Conservation (phyloP, 2,888 invertebrate genomes). For the Tenthredo distinguenda region DNA sequence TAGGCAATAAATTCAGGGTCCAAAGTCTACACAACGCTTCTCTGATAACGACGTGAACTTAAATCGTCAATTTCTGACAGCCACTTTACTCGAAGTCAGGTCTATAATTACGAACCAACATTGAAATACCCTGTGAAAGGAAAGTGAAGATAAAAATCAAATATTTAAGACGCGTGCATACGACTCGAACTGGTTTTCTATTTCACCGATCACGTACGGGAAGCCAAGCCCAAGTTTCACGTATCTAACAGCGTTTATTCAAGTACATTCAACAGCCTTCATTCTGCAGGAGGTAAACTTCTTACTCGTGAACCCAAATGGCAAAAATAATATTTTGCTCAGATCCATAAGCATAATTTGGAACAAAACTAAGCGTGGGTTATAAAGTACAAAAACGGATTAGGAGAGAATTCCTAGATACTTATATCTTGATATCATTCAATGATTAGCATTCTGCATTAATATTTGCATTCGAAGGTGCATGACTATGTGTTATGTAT, state of each 20-base stretch:
- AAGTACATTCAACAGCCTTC: not conserved
- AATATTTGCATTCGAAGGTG: not conserved
- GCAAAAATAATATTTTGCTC: not conserved
- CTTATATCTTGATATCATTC: not conserved
- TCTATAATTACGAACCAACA: not conserved
- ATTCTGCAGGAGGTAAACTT: not conserved
- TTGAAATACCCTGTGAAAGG: not conserved
- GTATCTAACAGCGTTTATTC: not conserved
- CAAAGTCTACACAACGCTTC: not conserved
- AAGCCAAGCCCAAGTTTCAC: constrained; percentile 2
- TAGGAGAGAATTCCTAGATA: not conserved
- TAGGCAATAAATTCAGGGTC: not conserved
- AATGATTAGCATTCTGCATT: not conserved
- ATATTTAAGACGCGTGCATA: constrained; percentile 20
- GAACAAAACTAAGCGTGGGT: not conserved
- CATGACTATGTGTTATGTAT: not conserved
- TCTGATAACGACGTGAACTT: not conserved
- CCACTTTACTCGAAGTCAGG: not conserved
- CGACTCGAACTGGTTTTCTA: constrained; percentile 30
- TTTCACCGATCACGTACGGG: not conserved
- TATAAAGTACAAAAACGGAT: not conserved
- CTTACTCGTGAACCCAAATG: not conserved
- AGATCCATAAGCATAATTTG: not conserved
- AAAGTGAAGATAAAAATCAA: constrained; percentile 31
- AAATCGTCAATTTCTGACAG: not conserved